Conservation (phyloP, 2,888 invertebrate species). For the Epirrhoe tristata region DNA sequence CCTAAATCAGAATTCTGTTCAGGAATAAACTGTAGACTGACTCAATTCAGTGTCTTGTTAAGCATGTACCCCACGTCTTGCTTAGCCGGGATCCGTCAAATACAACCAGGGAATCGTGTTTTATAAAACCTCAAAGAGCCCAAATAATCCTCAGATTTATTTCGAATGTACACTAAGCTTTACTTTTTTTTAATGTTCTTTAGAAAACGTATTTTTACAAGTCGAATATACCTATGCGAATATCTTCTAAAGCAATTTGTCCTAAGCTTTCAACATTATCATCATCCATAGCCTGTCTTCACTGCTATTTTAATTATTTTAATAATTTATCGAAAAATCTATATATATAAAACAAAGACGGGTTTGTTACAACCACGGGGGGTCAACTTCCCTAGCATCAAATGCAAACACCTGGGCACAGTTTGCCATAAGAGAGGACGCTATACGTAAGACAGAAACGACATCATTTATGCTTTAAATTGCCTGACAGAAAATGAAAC, state of each 20-base stretch:
- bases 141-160: constrained; percentile 25
- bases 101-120: constrained; percentile 34
- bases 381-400: no score
- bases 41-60: constrained; percentile 18
- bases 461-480: no score
- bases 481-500: no score
- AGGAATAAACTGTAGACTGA: constrained; percentile 3
- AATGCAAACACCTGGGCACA: no score
- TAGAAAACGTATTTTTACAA: background rate
- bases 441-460: no score
- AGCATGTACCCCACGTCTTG: constrained; percentile 33
- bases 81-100: constrained; percentile 19
- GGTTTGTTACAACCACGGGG: no score
- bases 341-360: no score
- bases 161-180: constrained; percentile 5
- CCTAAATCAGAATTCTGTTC: constrained; percentile 1
- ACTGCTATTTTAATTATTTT: no score
- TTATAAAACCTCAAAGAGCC: constrained; percentile 33
- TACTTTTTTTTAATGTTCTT: background rate
- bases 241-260: no score
- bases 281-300: background rate
- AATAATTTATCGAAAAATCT: no score
- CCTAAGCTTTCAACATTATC: no score
- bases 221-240: background rate
- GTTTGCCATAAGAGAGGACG: no score